A percentile compares a stretch with the other conserved stretches of the same genome.
phyloP scores from a whole-genome alignment of 2,797 vertebrate genomes.

The Antennarius maculatus region DNA sequence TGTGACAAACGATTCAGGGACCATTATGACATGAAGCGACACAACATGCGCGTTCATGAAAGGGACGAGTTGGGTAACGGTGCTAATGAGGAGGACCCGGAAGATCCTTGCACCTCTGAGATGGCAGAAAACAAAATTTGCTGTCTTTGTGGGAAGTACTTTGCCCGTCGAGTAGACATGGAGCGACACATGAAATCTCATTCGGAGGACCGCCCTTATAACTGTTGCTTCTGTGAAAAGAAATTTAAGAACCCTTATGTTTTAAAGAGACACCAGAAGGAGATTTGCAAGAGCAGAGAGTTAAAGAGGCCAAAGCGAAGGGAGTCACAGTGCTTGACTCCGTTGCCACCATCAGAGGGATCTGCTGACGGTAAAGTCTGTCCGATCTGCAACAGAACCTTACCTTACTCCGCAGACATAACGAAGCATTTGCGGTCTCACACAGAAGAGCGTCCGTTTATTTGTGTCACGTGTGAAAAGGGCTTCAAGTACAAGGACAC shows the following conservation, averaged over 20 bases:
- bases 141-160: slow-evolving; percentile 73
- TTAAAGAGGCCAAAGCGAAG: slow-evolving; percentile 47
- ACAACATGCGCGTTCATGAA: slow-evolving; percentile 75
- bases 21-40: slow-evolving; percentile 79
- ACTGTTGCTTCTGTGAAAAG: slow-evolving; percentile 74
- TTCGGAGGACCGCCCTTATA: slow-evolving; percentile 75
- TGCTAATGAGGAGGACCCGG: slow-evolving; percentile 16
- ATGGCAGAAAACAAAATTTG: slow-evolving; percentile 65
- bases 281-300: slow-evolving; percentile 75
- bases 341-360: neutral
- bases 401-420: slow-evolving; percentile 74
- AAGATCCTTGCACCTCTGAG: slow-evolving; percentile 43
- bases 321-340: neutral
- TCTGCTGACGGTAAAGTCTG: slow-evolving; percentile 66
- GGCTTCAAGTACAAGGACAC: slow-evolving; percentile 81
- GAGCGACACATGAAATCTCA: slow-evolving; percentile 79
- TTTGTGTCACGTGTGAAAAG: slow-evolving; percentile 75
- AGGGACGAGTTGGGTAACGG: slow-evolving; percentile 42
- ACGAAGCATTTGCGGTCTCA: slow-evolving; percentile 75
- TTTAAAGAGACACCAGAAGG: slow-evolving; percentile 74
- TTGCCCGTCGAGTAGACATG: slow-evolving; percentile 72
- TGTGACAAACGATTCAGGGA: slow-evolving; percentile 78
- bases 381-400: slow-evolving; percentile 70
- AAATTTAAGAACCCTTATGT: slow-evolving; percentile 76
- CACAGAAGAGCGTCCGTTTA: slow-evolving; percentile 73